Conservation (phyloP, 2,113 vertebrate genomes). For the Elgaria multicarinata region DNA sequence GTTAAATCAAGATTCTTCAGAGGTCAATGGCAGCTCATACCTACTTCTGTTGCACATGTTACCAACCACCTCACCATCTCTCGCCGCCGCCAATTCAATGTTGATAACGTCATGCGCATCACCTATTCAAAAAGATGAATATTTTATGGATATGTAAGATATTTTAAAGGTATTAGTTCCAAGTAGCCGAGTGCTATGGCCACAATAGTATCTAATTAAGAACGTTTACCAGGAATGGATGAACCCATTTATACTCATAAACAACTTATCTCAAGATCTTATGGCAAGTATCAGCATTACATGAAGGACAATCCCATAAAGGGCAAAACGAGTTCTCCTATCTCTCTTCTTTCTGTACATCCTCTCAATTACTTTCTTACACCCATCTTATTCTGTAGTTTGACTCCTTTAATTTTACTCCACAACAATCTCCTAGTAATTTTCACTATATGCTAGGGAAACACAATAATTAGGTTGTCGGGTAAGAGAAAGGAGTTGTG, state of each 20-base stretch:
- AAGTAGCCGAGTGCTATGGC: neutral
- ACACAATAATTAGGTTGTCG: neutral
- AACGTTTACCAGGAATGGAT: neutral
- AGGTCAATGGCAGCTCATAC: conserved; percentile 70
- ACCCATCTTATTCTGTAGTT: neutral
- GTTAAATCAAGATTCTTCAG: conserved; percentile 9
- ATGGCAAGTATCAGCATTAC: neutral
- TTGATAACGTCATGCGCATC: conserved; percentile 88
- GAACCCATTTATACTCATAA: neutral
- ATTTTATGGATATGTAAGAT: conserved; percentile 1
- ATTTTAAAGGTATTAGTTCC: neutral
- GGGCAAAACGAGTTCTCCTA: neutral
- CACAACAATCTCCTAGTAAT: neutral
- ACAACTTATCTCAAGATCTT: neutral
- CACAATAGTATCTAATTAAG: neutral
- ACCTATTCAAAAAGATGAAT: conserved; percentile 70
- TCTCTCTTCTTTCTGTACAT: neutral
- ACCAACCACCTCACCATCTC: conserved; percentile 90
- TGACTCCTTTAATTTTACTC: neutral
- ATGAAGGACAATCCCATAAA: too few species aligned
- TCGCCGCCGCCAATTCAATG: conserved; percentile 86
- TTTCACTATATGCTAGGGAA: neutral
- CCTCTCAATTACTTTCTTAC: neutral
- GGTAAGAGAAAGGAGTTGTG: neutral
- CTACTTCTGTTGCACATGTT: conserved; percentile 88